Percentiles rank a stretch among this genome's conserved stretches.
Conservation (phyloP, 2,888 invertebrate genomes). For the Dryocosmus kuriphilus region DNA sequence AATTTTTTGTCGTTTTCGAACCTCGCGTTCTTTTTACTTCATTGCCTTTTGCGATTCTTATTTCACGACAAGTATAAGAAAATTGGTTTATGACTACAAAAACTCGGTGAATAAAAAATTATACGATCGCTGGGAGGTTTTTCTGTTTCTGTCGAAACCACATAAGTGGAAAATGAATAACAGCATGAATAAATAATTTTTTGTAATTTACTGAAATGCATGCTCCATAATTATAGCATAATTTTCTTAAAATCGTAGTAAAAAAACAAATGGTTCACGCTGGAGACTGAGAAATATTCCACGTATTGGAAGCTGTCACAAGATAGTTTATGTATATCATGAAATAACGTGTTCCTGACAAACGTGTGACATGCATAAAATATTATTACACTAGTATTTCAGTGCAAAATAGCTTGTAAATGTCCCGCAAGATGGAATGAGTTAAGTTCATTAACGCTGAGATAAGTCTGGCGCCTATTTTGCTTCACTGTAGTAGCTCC, state of each 20-base stretch:
- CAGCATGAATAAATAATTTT: slow-evolving; percentile 10
- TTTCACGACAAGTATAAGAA: slow-evolving; percentile 37
- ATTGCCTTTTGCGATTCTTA: slow-evolving; percentile 36
- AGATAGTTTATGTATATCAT: slow-evolving; percentile 10
- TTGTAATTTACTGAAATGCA: background rate
- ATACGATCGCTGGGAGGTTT: background rate
- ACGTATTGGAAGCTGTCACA: background rate
- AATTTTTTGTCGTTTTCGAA: slow-evolving; percentile 15
- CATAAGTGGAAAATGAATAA: background rate
- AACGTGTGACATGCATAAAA: slow-evolving; percentile 22
- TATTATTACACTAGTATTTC: slow-evolving; percentile 24
- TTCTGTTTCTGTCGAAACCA: background rate
- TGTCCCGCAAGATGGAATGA: slow-evolving; percentile 39
- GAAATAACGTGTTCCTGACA: background rate
- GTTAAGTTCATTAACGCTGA: slow-evolving; percentile 53
- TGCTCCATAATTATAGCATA: no score
- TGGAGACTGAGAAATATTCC: background rate
- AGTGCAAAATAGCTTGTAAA: slow-evolving; percentile 46
- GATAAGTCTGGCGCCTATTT: slow-evolving; percentile 54
- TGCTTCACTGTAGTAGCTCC: slow-evolving; percentile 15
- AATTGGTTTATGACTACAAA: slow-evolving; percentile 31
- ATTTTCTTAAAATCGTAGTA: background rate
- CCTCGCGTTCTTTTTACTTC: slow-evolving; percentile 32
- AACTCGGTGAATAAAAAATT: slow-evolving; percentile 24
- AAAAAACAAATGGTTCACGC: background rate